These are phyloP conservation scores for Mizuhopecten yessoensis DNA, from an alignment of 1,140 invertebrate species.

Conservation along the genomic window DNA sequence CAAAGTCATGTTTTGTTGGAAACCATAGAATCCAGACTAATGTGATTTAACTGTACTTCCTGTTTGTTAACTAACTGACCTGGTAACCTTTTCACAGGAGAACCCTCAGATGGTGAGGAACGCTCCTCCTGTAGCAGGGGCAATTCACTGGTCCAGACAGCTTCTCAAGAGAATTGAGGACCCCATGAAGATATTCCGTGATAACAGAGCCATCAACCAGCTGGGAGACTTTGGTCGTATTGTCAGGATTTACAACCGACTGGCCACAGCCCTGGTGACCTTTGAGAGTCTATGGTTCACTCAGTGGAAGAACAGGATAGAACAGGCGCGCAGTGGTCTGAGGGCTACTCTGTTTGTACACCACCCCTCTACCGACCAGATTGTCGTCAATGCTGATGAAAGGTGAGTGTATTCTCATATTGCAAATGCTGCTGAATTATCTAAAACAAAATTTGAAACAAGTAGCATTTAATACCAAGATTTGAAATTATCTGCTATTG, in stretches of 20 bases:
- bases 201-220: conserved; percentile 79
- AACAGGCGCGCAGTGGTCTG: conserved; percentile 79
- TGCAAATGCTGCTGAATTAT: background rate
- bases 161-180: conserved; percentile 81
- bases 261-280: conserved; percentile 81
- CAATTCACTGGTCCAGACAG: conserved; percentile 82
- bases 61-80: background rate
- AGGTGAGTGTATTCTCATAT: conserved; percentile 74
- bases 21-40: no score
- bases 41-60: no score
- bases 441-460: no score
- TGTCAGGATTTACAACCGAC: conserved; percentile 80
- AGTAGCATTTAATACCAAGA: no score
- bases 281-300: conserved; percentile 83
- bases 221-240: conserved; percentile 79
- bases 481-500: background rate
- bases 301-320: conserved; percentile 81
- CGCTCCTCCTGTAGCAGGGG: conserved; percentile 82
- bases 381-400: conserved; percentile 82
- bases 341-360: conserved; percentile 80
- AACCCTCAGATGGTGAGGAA: conserved; percentile 79
- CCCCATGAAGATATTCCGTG: conserved; percentile 81
- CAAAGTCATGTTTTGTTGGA: background rate
- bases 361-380: conserved; percentile 79
- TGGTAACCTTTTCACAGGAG: conserved; percentile 65